A percentile compares a stretch with the other conserved stretches of the same genome.
These are phyloP conservation scores for Penaeus indicus DNA, from an alignment of 1,140 invertebrate genomes.

Conservation along the genomic window DNA sequence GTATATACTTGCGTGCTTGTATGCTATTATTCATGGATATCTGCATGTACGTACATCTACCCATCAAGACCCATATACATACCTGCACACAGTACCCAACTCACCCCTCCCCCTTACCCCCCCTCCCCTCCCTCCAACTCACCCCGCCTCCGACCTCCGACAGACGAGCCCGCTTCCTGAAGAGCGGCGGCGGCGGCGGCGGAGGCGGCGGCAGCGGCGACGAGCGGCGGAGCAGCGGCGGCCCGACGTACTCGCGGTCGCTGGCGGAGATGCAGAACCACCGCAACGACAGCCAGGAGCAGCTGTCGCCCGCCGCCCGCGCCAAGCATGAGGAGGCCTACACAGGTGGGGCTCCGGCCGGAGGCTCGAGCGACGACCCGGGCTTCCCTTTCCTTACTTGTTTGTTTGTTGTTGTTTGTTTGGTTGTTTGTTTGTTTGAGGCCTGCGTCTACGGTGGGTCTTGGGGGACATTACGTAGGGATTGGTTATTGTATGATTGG, in stretches of 20 bases:
- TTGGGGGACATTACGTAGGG: too few species aligned
- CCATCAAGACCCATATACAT: too few species aligned
- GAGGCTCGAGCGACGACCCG: not conserved
- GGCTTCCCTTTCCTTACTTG: not conserved
- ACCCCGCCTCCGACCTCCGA: too few species aligned
- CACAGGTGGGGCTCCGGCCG: conserved; percentile 33
- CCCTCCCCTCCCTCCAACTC: too few species aligned
- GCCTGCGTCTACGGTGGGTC: too few species aligned
- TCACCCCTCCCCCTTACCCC: too few species aligned
- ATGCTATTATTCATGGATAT: not conserved
- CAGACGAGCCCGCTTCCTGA: conserved; percentile 41
- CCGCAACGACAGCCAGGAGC: conserved; percentile 58
- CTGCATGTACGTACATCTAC: not conserved
- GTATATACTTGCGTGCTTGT: not conserved
- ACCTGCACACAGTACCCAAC: too few species aligned
- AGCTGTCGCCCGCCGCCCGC: conserved; percentile 58
- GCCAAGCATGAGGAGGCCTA: conserved; percentile 64
- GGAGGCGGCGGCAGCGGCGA: conserved; percentile 25
- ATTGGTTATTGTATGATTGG: too few species aligned
- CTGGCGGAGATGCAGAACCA: conserved; percentile 57
- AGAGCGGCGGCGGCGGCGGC: conserved; percentile 19
- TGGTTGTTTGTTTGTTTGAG: too few species aligned
- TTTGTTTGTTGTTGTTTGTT: too few species aligned
- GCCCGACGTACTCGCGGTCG: conserved; percentile 27
- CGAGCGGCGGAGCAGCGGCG: conserved; percentile 26